Conservation (phyloP, 2,797 vertebrate species). For the Anolis apletophallus region DNA sequence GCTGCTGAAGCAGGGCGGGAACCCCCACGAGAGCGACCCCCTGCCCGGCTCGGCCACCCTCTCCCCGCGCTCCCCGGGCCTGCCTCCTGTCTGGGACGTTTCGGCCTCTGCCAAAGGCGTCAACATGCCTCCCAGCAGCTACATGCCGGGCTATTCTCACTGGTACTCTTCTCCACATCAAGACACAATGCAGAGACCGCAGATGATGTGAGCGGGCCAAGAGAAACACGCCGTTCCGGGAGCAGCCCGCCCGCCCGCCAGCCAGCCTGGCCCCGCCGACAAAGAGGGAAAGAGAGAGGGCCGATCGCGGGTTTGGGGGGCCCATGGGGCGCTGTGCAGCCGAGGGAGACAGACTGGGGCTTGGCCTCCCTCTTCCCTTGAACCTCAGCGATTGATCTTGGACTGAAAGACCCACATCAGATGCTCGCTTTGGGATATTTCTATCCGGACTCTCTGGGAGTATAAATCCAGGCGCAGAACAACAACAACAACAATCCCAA, state of each 20-base stretch:
- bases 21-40: slow-evolving; percentile 93
- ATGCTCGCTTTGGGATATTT: slow-evolving; percentile 78
- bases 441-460: slow-evolving; percentile 75
- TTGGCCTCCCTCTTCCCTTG: slow-evolving; percentile 19
- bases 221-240: slow-evolving; percentile 62
- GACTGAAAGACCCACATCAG: slow-evolving; percentile 71
- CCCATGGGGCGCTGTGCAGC: slow-evolving; percentile 51
- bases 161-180: slow-evolving; percentile 99
- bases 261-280: slow-evolving; percentile 71
- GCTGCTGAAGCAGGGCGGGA: slow-evolving; percentile 93
- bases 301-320: slow-evolving; percentile 72
- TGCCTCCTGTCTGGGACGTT: slow-evolving; percentile 98
- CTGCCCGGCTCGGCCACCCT: slow-evolving; percentile 91
- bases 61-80: slow-evolving; percentile 93
- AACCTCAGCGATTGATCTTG: slow-evolving; percentile 75
- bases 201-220: slow-evolving; percentile 82
- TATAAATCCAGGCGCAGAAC: slow-evolving; percentile 72
- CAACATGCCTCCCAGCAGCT: slow-evolving; percentile 97
- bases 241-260: slow-evolving; percentile 62
- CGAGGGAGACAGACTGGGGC: slow-evolving; percentile 13
- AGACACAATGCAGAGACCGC: slow-evolving; percentile 99
- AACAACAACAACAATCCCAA: slow-evolving; percentile 28
- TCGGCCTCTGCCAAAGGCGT: slow-evolving; percentile 96
- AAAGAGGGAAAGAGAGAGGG: neutral
- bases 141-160: slow-evolving; percentile 98